Evolutionary conservation across 2,888 invertebrate genomes (phyloP).

Genomic region (Pristionchus mayeri): DNA sequence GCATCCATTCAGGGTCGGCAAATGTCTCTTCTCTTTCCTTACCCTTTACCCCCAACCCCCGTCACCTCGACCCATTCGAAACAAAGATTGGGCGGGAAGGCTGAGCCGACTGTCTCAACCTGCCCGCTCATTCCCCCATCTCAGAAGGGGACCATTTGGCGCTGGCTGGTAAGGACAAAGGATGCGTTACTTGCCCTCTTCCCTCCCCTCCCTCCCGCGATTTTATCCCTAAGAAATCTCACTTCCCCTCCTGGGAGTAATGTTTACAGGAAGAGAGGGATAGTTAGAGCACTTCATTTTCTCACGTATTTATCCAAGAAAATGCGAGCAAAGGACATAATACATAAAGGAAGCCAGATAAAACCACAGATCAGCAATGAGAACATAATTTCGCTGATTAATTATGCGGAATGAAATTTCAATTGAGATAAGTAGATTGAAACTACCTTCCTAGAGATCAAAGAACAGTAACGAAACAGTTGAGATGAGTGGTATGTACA

Average conservation of each 20-base stretch:
- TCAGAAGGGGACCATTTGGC: conserved; percentile 6
- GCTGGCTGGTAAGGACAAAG: not conserved
- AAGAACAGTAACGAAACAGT: not conserved
- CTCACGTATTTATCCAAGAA: not conserved
- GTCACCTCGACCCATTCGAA: conserved; percentile 43
- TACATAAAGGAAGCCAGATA: not conserved
- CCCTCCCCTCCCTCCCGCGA: not conserved
- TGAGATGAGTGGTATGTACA: not conserved
- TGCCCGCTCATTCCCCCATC: not conserved
- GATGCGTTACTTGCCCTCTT: not conserved
- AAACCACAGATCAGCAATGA: not conserved
- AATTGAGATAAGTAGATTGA: too few species aligned
- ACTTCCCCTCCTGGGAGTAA: not conserved
- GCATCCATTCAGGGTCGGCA: conserved; percentile 16
- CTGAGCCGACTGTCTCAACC: not conserved
- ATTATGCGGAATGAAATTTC: too few species aligned
- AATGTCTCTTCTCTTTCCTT: conserved; percentile 1
- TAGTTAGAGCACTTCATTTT: not conserved
- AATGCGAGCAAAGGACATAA: not conserved
- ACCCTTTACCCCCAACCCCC: not conserved
- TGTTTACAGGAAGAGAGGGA: not conserved
- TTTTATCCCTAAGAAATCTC: not conserved
- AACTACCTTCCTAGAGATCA: too few species aligned
- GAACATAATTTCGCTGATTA: not conserved
- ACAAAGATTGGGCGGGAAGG: conserved; percentile 42